These are phyloP conservation scores for Onychomys torridus DNA, from an alignment of 2,797 vertebrate species.

Conservation along the genomic window DNA sequence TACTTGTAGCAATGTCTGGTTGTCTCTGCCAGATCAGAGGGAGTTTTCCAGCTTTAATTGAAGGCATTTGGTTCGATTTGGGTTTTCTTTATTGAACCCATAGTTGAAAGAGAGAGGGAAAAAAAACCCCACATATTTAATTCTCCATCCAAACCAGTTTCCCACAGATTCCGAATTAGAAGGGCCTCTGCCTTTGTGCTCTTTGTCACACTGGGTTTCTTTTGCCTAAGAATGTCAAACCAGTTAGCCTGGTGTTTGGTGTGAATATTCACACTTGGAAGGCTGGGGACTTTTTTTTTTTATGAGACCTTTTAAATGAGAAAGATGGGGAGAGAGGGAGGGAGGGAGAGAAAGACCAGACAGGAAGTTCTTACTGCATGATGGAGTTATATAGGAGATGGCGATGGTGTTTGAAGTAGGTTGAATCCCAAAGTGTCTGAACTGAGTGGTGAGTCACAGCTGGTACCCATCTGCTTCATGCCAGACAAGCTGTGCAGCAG, in stretches of 20 bases:
- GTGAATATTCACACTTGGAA: slow-evolving; percentile 68
- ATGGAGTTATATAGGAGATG: slow-evolving; percentile 43
- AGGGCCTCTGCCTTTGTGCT: slow-evolving; percentile 24
- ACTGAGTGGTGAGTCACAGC: slow-evolving; percentile 13
- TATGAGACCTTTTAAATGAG: slow-evolving; percentile 50
- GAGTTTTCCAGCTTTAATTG: slow-evolving; percentile 71
- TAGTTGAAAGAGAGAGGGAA: background rate
- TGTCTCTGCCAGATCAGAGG: slow-evolving; percentile 73
- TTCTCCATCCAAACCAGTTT: slow-evolving; percentile 20
- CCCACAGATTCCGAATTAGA: slow-evolving; percentile 31
- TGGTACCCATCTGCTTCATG: background rate
- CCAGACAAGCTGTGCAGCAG: background rate
- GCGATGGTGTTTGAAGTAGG: slow-evolving; percentile 43
- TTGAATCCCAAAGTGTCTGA: slow-evolving; percentile 46
- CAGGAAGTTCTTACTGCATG: slow-evolving; percentile 39
- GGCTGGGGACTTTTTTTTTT: slow-evolving; percentile 61
- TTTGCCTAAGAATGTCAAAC: slow-evolving; percentile 35
- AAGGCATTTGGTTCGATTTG: slow-evolving; percentile 66
- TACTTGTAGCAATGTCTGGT: slow-evolving; percentile 59
- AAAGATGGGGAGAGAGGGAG: background rate
- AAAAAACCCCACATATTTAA: background rate
- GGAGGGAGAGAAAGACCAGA: background rate
- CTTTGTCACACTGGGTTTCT: slow-evolving; percentile 12
- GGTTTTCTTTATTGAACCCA: slow-evolving; percentile 28
- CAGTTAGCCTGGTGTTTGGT: slow-evolving; percentile 45